Evolutionary conservation across 2,888 invertebrate genomes (phyloP).

Genomic region (Proisotoma minuta): DNA sequence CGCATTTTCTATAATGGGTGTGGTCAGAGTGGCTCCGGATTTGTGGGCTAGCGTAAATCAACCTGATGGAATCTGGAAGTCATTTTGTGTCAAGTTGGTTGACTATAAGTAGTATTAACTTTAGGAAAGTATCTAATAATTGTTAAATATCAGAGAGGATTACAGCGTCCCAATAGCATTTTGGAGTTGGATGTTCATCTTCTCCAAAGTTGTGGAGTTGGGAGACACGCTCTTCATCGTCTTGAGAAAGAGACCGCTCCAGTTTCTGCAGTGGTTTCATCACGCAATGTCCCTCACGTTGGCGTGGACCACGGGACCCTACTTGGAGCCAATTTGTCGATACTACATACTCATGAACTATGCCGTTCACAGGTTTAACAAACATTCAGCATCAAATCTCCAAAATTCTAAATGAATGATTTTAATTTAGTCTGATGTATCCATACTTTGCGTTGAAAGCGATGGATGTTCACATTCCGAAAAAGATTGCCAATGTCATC

Average conservation of each 20-base stretch:
- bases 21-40: neutral
- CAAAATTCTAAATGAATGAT: neutral
- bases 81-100: neutral
- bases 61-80: neutral
- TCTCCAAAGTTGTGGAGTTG: neutral
- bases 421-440: neutral
- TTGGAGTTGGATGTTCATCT: neutral
- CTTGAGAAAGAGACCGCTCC: constrained; percentile 3
- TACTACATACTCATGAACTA: neutral
- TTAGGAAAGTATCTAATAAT: neutral
- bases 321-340: neutral
- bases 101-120: neutral
- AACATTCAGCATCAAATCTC: no score
- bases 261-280: constrained; percentile 3
- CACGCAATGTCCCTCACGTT: neutral
- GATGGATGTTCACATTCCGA: neutral
- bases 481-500: neutral
- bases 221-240: constrained; percentile 11
- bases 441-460: neutral
- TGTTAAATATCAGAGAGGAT: neutral
- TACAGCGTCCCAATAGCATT: neutral
- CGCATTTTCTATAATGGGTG: neutral
- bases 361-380: neutral
- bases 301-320: neutral
- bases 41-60: neutral